Evolutionary conservation across 2,113 vertebrate genomes (phyloP).

Genomic region (Hypocryptadius cinnamomeus): DNA sequence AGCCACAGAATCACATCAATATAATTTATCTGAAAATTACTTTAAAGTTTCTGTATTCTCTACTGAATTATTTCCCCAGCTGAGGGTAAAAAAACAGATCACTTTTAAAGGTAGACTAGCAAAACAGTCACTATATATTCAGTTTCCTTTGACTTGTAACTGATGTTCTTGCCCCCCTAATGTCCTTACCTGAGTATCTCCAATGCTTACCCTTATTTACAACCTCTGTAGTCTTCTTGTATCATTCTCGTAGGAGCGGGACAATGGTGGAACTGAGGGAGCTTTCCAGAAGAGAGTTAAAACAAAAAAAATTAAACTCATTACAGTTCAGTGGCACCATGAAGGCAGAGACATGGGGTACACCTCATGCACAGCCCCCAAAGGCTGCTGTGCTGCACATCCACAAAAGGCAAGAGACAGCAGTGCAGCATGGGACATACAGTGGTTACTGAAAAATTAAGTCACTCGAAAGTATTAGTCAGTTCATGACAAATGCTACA

Average conservation of each 20-base stretch:
- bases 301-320: background rate
- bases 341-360: background rate
- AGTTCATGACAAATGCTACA: background rate
- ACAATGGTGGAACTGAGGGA: background rate
- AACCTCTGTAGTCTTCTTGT: background rate
- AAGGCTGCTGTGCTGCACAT: rapidly evolving
- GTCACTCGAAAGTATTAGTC: background rate
- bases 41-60: background rate
- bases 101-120: background rate
- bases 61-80: background rate
- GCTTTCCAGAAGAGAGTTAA: background rate
- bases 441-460: background rate
- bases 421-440: background rate
- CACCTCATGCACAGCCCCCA: background rate
- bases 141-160: background rate
- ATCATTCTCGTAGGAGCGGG: background rate
- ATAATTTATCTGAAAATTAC: background rate
- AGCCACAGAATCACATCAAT: background rate
- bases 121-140: background rate
- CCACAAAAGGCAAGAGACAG: background rate
- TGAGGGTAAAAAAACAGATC: background rate
- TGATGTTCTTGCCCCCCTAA: background rate
- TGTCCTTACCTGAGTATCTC: background rate
- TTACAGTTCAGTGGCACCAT: background rate
- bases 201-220: background rate